Conservation (phyloP, 2,113 vertebrate species). For the Diglossa brunneiventris region DNA sequence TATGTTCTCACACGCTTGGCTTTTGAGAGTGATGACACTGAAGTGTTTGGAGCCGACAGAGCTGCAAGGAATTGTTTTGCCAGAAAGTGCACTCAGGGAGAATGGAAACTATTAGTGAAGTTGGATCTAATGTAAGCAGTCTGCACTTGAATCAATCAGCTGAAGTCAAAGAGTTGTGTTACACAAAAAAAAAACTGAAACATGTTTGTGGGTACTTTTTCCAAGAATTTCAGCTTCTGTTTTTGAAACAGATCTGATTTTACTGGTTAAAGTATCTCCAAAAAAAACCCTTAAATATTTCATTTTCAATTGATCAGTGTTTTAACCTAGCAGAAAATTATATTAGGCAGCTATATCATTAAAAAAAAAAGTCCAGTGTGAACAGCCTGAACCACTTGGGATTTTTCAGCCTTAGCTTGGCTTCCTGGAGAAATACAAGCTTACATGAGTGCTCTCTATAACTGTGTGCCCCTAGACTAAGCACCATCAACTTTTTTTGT, state of each 20-base stretch:
- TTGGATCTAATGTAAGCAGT: background rate
- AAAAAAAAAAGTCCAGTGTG: background rate
- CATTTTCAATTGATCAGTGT: background rate
- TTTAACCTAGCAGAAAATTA: background rate
- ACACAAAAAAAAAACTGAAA: background rate
- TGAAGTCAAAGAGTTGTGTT: background rate
- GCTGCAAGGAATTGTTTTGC: background rate
- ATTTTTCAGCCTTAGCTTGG: background rate
- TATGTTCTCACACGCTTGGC: background rate
- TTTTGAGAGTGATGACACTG: background rate
- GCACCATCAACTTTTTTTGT: background rate
- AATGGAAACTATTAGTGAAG: conserved; percentile 45
- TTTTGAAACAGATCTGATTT: background rate
- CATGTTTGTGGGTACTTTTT: background rate
- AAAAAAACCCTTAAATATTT: background rate
- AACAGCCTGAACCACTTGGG: background rate
- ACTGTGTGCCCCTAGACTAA: background rate
- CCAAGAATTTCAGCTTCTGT: background rate
- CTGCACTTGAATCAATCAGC: background rate
- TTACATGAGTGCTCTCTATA: background rate
- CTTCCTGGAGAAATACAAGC: background rate
- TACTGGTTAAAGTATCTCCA: background rate
- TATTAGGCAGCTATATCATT: background rate
- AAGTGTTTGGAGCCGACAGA: background rate
- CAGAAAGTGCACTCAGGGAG: background rate